These are phyloP conservation scores for Musca domestica DNA, from an alignment of 1,140 invertebrate species.

Conservation along the genomic window DNA sequence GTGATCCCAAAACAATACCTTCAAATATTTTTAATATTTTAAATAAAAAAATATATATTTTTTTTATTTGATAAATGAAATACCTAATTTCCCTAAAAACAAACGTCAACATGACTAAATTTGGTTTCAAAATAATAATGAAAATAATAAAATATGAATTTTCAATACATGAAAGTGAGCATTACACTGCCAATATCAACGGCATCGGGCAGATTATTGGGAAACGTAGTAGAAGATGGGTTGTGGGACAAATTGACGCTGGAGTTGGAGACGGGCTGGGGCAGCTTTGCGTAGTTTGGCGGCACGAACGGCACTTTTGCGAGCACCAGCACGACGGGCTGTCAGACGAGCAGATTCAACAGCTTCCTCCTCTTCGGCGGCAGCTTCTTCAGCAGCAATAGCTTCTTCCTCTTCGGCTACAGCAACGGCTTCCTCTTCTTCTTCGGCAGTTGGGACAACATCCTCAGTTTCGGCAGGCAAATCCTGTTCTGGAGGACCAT, in stretches of 20 bases:
- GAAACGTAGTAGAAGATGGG: constrained; percentile 9
- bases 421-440: neutral
- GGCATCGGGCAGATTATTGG: neutral
- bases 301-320: neutral
- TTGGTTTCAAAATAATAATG: no score
- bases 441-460: neutral
- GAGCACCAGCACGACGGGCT: neutral
- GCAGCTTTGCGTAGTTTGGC: constrained; percentile 17
- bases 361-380: neutral
- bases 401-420: constrained; percentile 1
- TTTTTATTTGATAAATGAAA: no score
- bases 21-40: no score
- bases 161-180: no score
- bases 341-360: constrained; percentile 1
- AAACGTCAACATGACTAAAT: no score
- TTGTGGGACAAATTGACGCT: constrained; percentile 10
- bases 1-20: no score
- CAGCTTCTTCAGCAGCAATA: neutral
- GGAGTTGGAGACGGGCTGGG: constrained; percentile 13
- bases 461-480: constrained; percentile 1
- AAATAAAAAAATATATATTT: no score
- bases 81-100: no score
- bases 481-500: constrained; percentile 39
- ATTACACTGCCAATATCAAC: no score
- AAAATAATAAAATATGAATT: no score